phyloP scores from a whole-genome alignment of 2,888 invertebrate species.

The Agonopterix heracliana region DNA sequence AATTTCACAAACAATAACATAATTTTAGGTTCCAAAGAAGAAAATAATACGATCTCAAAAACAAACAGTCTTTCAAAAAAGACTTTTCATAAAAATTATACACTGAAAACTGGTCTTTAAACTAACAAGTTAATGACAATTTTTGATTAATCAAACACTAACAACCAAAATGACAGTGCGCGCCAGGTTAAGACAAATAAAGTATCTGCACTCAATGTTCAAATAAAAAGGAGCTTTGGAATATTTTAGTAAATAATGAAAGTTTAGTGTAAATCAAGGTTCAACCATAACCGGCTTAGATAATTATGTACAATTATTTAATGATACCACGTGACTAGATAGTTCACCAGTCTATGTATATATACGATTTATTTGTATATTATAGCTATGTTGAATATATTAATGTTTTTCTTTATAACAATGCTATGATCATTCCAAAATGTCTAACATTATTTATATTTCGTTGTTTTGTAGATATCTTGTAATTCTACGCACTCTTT shows the following conservation, averaged over 20 bases:
- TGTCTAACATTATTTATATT: constrained; percentile 18
- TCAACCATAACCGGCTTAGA: constrained; percentile 71
- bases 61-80: constrained; percentile 24
- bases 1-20: background rate
- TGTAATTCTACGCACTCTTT: constrained; percentile 1
- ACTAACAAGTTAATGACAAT: background rate
- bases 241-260: constrained; percentile 68
- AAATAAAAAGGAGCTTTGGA: constrained; percentile 75
- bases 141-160: background rate
- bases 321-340: constrained; percentile 42
- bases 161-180: constrained; percentile 50
- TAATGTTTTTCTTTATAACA: constrained; percentile 30
- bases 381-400: constrained; percentile 38
- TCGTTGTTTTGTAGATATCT: constrained; percentile 11
- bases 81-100: background rate
- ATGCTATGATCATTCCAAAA: constrained; percentile 35
- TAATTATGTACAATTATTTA: constrained; percentile 72
- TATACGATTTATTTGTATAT: constrained; percentile 49
- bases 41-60: constrained; percentile 17
- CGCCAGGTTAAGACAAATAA: constrained; percentile 71
- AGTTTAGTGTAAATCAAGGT: constrained; percentile 63
- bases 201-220: constrained; percentile 75
- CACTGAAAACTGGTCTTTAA: constrained; percentile 9
- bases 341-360: constrained; percentile 40
- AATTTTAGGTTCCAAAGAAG: too few species aligned